Evolutionary conservation across 2,797 vertebrate genomes (phyloP).

Genomic region (Cyclura pinguis): DNA sequence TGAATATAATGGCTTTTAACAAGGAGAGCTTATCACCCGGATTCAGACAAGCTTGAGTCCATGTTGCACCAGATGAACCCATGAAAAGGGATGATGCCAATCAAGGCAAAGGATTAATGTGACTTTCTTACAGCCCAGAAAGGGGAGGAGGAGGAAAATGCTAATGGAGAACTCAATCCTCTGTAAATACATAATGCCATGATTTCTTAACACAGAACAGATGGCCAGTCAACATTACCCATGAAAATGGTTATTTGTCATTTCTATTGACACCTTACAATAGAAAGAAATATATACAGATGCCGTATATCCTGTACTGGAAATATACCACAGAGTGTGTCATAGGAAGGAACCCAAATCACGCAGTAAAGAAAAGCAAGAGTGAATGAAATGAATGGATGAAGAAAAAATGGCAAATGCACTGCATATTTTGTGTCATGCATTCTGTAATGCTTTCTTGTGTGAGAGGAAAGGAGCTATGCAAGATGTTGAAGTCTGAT

Average conservation of each 20-base stretch:
- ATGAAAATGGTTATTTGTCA: constrained; percentile 3
- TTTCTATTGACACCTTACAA: background rate
- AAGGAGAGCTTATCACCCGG: constrained; percentile 77
- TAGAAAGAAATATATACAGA: constrained; percentile 5
- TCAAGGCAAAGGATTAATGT: constrained; percentile 50
- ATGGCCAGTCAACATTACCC: constrained; percentile 5
- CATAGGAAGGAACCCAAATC: background rate
- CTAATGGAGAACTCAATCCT: constrained; percentile 1
- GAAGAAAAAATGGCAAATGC: background rate
- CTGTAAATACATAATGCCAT: constrained; percentile 12
- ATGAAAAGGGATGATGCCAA: constrained; percentile 45
- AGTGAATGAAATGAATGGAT: background rate
- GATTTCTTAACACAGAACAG: constrained; percentile 14
- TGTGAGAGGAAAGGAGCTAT: background rate
- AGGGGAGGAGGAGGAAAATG: constrained; percentile 21
- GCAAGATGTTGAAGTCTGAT: background rate
- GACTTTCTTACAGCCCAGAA: constrained; percentile 31
- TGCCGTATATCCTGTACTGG: background rate
- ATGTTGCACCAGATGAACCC: constrained; percentile 64
- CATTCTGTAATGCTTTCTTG: background rate
- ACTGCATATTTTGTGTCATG: background rate
- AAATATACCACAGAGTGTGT: background rate
- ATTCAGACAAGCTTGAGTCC: constrained; percentile 70
- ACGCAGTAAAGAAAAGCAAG: background rate
- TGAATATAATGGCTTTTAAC: constrained; percentile 71